A percentile compares a stretch with the other conserved stretches of the same genome.
Evolutionary conservation across 2,797 vertebrate genomes (phyloP).

Genomic region (Microctenopoma steveboyesi): DNA sequence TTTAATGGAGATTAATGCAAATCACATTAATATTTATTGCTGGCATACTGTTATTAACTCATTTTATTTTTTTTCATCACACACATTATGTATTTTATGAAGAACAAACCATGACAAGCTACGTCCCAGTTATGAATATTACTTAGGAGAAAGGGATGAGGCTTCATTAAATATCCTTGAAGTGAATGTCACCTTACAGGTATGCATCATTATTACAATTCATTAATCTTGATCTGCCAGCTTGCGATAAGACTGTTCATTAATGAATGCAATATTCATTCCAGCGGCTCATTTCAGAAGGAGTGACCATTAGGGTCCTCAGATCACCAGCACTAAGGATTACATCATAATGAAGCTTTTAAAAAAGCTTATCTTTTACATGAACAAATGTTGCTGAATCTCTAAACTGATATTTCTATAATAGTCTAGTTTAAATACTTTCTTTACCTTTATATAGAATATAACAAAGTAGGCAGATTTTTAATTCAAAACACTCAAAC

Average conservation of each 20-base stretch:
- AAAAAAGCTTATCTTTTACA: conserved; percentile 23
- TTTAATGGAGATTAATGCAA: conserved; percentile 67
- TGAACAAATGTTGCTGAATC: not conserved
- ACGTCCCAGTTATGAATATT: conserved; percentile 58
- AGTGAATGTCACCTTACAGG: conserved; percentile 71
- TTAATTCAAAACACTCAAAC: conserved; percentile 40
- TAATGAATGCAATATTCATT: conserved; percentile 69
- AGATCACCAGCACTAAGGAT: conserved; percentile 33
- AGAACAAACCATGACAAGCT: conserved; percentile 61
- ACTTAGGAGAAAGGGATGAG: conserved; percentile 42
- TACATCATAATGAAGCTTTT: conserved; percentile 44
- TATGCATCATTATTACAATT: conserved; percentile 75
- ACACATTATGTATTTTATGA: conserved; percentile 56
- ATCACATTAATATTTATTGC: conserved; percentile 67
- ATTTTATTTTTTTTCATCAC: conserved; percentile 49
- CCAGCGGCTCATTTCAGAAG: conserved; percentile 59
- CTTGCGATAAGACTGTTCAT: conserved; percentile 71
- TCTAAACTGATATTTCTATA: conserved; percentile 2
- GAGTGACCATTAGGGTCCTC: conserved; percentile 60
- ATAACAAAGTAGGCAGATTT: conserved; percentile 3
- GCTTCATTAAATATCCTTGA: conserved; percentile 75
- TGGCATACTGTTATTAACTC: conserved; percentile 50
- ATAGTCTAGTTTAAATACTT: not conserved
- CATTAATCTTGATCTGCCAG: conserved; percentile 80
- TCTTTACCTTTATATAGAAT: no score